Conservation (phyloP, 1,140 invertebrate species). For the Drosophila jambulina region DNA sequence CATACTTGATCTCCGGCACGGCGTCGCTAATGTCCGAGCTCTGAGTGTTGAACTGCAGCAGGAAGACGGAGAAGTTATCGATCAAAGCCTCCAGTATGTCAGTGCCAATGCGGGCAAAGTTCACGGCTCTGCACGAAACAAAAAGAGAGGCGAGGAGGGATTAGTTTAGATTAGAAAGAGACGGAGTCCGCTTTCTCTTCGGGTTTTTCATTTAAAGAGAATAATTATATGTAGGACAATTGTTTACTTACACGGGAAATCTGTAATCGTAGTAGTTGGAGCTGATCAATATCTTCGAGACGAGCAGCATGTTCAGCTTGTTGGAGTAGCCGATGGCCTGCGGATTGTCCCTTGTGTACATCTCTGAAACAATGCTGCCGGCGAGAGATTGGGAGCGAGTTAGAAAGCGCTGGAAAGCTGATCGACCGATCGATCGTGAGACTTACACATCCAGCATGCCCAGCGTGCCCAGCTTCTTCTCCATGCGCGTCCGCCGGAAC, state of each 20-base stretch:
- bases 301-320: conserved; percentile 78
- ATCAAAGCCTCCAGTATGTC: conserved; percentile 79
- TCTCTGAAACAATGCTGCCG: conserved; percentile 79
- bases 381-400: neutral
- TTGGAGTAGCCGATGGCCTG: conserved; percentile 77
- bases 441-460: conserved; percentile 80
- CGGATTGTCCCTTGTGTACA: conserved; percentile 73
- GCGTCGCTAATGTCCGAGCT: conserved; percentile 56
- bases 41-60: conserved; percentile 79
- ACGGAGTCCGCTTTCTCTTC: conserved; percentile 1
- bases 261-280: conserved; percentile 81
- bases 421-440: neutral
- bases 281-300: conserved; percentile 61
- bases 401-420: conserved; percentile 30
- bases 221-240: neutral
- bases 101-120: conserved; percentile 82
- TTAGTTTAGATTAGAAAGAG: neutral
- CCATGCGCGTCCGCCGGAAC: conserved; percentile 74
- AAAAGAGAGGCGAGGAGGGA: conserved; percentile 1
- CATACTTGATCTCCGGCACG: conserved; percentile 58
- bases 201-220: neutral
- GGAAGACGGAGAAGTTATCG: conserved; percentile 70
- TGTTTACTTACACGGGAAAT: conserved; percentile 73
- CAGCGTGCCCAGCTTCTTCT: conserved; percentile 70
- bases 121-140: conserved; percentile 59